These are phyloP conservation scores for Mormyrus proboscirostris DNA, from an alignment of 2,797 vertebrate species.

Conservation along the genomic window DNA sequence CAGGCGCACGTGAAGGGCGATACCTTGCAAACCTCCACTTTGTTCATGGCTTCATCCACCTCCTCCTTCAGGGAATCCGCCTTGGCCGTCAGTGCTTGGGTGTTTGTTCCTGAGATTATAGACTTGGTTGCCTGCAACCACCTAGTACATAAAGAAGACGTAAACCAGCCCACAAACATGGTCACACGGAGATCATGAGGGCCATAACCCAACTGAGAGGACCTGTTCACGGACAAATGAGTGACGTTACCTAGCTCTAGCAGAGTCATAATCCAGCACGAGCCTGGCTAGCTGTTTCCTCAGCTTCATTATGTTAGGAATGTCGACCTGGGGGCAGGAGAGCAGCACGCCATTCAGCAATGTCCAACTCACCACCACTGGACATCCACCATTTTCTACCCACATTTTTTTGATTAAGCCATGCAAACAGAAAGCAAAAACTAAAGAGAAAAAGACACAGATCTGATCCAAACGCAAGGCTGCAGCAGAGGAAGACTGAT, in stretches of 20 bases:
- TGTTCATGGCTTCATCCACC: conserved; percentile 95
- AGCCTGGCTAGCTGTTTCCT: conserved; percentile 90
- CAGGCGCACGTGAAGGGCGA: neutral
- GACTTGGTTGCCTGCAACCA: conserved; percentile 98
- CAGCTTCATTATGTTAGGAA: conserved; percentile 96
- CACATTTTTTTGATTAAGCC: neutral
- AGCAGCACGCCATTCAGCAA: neutral
- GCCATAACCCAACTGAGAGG: neutral
- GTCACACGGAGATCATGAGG: neutral
- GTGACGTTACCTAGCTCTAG: conserved; percentile 75
- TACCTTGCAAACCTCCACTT: conserved; percentile 98
- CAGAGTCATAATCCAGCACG: conserved; percentile 96
- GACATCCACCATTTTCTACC: neutral
- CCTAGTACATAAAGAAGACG: conserved; percentile 48
- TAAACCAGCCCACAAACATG: neutral
- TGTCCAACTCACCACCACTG: neutral
- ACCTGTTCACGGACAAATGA: neutral
- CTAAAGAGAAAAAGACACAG: neutral
- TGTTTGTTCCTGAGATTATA: conserved; percentile 89
- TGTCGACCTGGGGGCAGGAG: conserved; percentile 70
- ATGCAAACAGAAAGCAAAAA: neutral
- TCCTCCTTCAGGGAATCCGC: conserved; percentile 94
- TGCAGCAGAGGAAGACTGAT: neutral
- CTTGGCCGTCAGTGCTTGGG: conserved; percentile 93
- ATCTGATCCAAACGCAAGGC: neutral